Conservation (phyloP, 2,888 invertebrate genomes). For the Cheilosia variabilis region DNA sequence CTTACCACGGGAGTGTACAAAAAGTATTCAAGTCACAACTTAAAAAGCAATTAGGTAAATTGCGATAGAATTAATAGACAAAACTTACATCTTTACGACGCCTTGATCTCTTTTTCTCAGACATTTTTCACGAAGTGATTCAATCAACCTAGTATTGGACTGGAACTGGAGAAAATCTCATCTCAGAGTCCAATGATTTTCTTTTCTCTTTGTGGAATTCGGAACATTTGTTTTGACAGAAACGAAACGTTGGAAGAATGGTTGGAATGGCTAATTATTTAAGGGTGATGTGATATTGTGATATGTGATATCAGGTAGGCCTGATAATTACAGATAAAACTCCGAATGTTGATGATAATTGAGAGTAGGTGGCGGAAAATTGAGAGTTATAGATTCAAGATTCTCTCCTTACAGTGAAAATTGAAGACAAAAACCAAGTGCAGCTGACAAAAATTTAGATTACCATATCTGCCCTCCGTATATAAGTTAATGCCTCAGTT, state of each 20-base stretch:
- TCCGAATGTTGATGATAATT: too few relatives aligned
- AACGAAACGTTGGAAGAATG: constrained; percentile 10
- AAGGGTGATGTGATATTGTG: constrained; percentile 1
- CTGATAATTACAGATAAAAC: background rate
- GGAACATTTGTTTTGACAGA: constrained; percentile 30
- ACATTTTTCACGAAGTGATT: constrained; percentile 79
- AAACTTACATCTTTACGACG: constrained; percentile 83
- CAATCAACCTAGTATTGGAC: constrained; percentile 45
- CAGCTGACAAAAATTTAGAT: too few relatives aligned
- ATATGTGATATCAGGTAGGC: background rate
- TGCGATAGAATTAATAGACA: background rate
- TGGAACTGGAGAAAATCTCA: constrained; percentile 48
- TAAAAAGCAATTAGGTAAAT: background rate
- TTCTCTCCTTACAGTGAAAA: too few relatives aligned
- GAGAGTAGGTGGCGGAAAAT: too few relatives aligned
- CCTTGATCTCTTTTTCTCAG: constrained; percentile 82
- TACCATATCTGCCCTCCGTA: too few relatives aligned
- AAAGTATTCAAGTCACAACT: constrained; percentile 2
- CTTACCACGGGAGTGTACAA: background rate
- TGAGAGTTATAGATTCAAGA: too few relatives aligned
- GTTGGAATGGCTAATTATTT: background rate
- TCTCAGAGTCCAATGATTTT: constrained; percentile 7
- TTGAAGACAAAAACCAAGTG: too few relatives aligned
- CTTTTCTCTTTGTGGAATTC: constrained; percentile 24
- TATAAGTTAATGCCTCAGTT: too few relatives aligned